Evolutionary conservation across 2,888 invertebrate genomes (phyloP), one percentile per base, ranked within the genome.

Genomic region (Drosophila leonis): DNA sequence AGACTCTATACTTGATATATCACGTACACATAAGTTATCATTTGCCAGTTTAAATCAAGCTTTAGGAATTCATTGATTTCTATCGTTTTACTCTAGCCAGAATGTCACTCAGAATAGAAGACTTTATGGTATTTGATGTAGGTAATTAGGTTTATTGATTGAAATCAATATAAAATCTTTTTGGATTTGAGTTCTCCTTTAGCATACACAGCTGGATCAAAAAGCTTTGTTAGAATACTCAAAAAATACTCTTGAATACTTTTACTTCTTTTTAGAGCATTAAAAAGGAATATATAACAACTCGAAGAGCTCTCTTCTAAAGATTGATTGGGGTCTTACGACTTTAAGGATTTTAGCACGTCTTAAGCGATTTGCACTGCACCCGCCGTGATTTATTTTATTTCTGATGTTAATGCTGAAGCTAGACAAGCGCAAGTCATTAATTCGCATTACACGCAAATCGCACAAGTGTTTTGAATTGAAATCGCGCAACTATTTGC

Each of bases 361-460:
- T n/a, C 24, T 44, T 35, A 10, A 29, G 13, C 13, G 13, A 2
- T 29, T 5, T 9, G 13, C 13, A 9, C 13, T 31, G 29, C 15
- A 15, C 7, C n/a, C 6, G 24, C n/a, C 12, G n/a, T 27, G 37
- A 37, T 54, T 24, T 20, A 18, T 42, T 33, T 20, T 0, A 15
- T 24, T 56, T 41, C 6, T 15, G n/a, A n/a, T n/a, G 20, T 15
- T 33, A 24, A 12, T 27, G 33, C 13, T 8, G 4, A 48, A 63
- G 42, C 42, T 20, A 15, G 56, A 42, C 41, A 24, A 56, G 9
- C 65, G 61, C 62, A 66, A 71, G 63, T 71, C 65, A 78, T 65
- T 65, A 51, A 60, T 57, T 57, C 29, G 31, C 33, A 68, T 70
- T 60, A 62, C 61, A 64, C 61, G 75, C 75, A 64, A 72, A 79